Evolutionary conservation across 2,888 invertebrate genomes (phyloP).

Genomic region (Zonitis immaculata): DNA sequence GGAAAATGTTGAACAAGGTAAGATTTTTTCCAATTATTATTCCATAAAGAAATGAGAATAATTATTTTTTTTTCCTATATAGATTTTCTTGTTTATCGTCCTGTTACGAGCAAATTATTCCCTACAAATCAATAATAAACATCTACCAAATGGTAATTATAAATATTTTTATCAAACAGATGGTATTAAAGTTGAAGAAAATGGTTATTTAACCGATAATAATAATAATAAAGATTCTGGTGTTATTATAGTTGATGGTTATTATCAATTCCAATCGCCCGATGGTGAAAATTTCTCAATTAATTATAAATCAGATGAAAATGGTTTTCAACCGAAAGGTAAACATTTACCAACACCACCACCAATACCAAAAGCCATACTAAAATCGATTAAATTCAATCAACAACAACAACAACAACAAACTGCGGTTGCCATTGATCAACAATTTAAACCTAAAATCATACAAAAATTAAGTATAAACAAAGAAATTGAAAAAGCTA

Average conservation of each 20-base stretch:
- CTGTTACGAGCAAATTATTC: background rate
- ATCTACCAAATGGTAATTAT: constrained; percentile 26
- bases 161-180: constrained; percentile 30
- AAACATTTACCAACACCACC: constrained; percentile 57
- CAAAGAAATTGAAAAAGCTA: background rate
- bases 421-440: too few relatives aligned
- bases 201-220: constrained; percentile 35
- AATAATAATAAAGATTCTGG: constrained; percentile 51
- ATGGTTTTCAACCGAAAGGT: constrained; percentile 54
- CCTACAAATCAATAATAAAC: background rate
- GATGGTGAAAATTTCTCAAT: constrained; percentile 22
- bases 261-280: constrained; percentile 6
- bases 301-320: constrained; percentile 54
- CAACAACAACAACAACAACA: too few relatives aligned
- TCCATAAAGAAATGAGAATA: too few relatives aligned
- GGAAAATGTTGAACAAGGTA: background rate
- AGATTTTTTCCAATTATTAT: too few relatives aligned
- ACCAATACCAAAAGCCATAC: constrained; percentile 56
- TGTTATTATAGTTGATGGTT: background rate
- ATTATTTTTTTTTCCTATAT: too few relatives aligned
- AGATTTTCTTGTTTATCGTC: too few relatives aligned
- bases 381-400: too few relatives aligned
- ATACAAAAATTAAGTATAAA: background rate
- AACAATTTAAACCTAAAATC: constrained; percentile 11
- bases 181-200: constrained; percentile 30